Percentiles rank a stretch among this genome's conserved stretches.
These are phyloP conservation scores for Callitettix versicolor DNA, from an alignment of 1,140 invertebrate species.

Conservation along the genomic window DNA sequence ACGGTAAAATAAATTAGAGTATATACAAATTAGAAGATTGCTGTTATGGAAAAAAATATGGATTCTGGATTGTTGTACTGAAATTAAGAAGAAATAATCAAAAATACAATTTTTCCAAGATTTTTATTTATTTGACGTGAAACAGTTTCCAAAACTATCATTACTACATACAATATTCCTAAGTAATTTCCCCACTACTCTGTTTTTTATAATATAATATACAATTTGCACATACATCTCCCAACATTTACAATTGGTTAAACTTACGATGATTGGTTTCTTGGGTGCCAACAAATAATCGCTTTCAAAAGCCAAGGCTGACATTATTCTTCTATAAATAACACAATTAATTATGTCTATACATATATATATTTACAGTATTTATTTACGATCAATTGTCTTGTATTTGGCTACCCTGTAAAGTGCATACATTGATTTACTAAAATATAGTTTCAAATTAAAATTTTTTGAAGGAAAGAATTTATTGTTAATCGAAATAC, in stretches of 20 bases:
- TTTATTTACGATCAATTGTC: conserved; percentile 4
- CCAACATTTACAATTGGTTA: neutral
- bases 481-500: too few species aligned
- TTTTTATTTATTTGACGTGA: conserved; percentile 11
- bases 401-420: conserved; percentile 15
- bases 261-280: too few species aligned
- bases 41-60: too few species aligned
- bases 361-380: conserved; percentile 9
- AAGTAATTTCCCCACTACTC: neutral
- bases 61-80: too few species aligned
- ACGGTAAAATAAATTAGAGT: too few species aligned
- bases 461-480: neutral
- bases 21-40: too few species aligned
- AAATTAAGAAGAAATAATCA: too few species aligned
- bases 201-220: conserved; percentile 3
- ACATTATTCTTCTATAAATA: neutral
- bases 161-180: conserved; percentile 10
- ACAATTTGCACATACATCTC: conserved; percentile 8
- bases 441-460: neutral
- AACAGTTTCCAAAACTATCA: conserved; percentile 13
- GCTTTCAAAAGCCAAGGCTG: neutral
- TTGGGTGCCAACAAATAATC: too few species aligned
- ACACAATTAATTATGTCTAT: neutral
- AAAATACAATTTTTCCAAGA: too few species aligned
- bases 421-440: conserved; percentile 12